phyloP scores from a whole-genome alignment of 2,113 vertebrate species.

The Tragelaphus strepsiceros region DNA sequence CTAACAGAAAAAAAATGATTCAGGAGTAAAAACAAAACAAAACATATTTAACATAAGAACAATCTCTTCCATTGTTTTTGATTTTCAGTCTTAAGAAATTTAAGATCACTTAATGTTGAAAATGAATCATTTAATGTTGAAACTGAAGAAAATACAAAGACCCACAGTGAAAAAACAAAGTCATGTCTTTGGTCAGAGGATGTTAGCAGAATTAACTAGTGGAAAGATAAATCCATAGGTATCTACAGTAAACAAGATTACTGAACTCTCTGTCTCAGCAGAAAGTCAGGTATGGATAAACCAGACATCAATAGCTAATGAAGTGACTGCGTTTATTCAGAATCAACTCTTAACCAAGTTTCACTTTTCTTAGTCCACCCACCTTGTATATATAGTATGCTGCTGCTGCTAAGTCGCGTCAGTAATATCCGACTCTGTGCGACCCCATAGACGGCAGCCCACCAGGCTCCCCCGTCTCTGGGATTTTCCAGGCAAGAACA shows the following conservation, averaged over 20 bases:
- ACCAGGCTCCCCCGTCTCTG: no score
- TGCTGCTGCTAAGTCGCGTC: no score
- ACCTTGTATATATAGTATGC: background rate
- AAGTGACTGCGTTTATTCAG: background rate
- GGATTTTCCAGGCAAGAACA: no score
- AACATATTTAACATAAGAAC: background rate
- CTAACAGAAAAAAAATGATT: background rate
- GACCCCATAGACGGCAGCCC: no score
- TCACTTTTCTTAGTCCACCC: background rate
- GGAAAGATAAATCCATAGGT: background rate
- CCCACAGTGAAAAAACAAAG: background rate
- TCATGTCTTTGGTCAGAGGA: background rate
- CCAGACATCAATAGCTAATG: background rate
- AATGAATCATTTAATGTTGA: background rate
- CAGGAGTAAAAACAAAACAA: background rate
- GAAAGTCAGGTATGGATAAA: background rate
- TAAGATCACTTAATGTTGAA: background rate
- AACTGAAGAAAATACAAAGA: background rate
- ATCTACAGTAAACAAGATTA: background rate
- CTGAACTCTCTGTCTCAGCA: background rate
- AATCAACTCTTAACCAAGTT: background rate
- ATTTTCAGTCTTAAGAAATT: background rate
- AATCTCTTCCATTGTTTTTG: background rate
- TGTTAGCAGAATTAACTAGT: background rate
- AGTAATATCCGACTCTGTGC: no score